phyloP scores from a whole-genome alignment of 2,113 vertebrate genomes.

The Pseudopipra pipra region DNA sequence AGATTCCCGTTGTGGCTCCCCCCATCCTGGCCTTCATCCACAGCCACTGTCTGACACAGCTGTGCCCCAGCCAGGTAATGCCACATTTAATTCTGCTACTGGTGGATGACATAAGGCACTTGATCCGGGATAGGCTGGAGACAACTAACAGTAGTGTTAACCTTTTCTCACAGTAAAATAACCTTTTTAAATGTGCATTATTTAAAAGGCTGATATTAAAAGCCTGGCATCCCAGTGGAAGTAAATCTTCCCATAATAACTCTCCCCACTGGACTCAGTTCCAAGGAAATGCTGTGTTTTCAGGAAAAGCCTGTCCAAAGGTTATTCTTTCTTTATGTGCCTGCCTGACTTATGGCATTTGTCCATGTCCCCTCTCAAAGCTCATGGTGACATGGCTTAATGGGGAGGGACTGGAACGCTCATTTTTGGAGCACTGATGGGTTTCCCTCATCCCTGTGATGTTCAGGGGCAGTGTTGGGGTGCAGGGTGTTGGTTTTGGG shows the following conservation, averaged over 20 bases:
- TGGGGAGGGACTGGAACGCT: background rate
- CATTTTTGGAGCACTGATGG: background rate
- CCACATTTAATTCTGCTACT: background rate
- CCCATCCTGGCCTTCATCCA: background rate
- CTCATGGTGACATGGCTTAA: background rate
- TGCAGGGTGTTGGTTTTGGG: background rate
- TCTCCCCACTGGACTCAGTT: constrained; percentile 1
- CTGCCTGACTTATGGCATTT: background rate
- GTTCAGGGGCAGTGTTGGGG: background rate
- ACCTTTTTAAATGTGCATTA: constrained; percentile 51
- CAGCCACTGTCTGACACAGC: background rate
- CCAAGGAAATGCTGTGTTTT: constrained; percentile 42
- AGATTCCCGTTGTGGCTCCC: accelerated
- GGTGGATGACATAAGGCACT: background rate
- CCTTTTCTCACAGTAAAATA: constrained; percentile 45
- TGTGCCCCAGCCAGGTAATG: background rate
- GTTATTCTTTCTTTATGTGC: constrained; percentile 26
- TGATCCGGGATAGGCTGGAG: background rate
- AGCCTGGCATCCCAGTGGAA: constrained; percentile 19
- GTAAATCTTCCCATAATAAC: constrained; percentile 54
- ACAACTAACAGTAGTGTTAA: constrained; percentile 29
- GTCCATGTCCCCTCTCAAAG: background rate
- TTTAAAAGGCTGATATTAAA: constrained; percentile 48
- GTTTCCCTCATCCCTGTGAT: background rate
- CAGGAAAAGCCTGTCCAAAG: constrained; percentile 57